phyloP scores from a whole-genome alignment of 2,113 vertebrate genomes.

The Myiagra hebetior region DNA sequence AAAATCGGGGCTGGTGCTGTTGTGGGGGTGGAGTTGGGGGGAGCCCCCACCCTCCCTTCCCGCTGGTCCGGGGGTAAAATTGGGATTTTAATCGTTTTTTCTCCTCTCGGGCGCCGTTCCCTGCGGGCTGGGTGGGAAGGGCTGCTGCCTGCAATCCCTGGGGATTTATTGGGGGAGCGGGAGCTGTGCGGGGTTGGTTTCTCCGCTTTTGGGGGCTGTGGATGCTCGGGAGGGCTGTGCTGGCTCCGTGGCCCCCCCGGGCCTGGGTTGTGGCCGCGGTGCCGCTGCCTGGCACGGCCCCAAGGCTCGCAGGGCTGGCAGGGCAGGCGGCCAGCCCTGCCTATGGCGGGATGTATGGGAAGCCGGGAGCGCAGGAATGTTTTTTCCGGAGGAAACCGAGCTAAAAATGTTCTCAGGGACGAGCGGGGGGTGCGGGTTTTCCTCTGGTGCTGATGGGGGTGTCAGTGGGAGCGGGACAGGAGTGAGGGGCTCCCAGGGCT shows the following conservation, averaged over 20 bases:
- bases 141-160: not conserved
- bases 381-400: conserved; percentile 54
- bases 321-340: not conserved
- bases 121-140: not conserved
- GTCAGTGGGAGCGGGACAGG: not conserved
- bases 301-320: not conserved
- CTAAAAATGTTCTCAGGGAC: not conserved
- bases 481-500: not conserved
- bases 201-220: rapidly evolving
- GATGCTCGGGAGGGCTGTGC: not conserved
- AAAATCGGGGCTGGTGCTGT: not conserved
- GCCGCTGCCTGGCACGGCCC: not conserved
- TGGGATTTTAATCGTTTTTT: not conserved
- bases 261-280: not conserved
- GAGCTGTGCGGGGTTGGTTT: not conserved
- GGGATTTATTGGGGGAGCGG: not conserved
- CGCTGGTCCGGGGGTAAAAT: rapidly evolving
- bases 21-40: rapidly evolving
- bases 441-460: not conserved
- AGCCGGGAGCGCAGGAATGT: not conserved
- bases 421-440: not conserved
- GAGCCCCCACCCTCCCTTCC: too few species aligned
- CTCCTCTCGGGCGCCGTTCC: rapidly evolving
- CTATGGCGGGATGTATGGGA: conserved; percentile 13
- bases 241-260: rapidly evolving